Base-by-base conservation (phyloP, 53 echinoderm and acorn worm genomes). In the Holothuria scabra region DNA sequence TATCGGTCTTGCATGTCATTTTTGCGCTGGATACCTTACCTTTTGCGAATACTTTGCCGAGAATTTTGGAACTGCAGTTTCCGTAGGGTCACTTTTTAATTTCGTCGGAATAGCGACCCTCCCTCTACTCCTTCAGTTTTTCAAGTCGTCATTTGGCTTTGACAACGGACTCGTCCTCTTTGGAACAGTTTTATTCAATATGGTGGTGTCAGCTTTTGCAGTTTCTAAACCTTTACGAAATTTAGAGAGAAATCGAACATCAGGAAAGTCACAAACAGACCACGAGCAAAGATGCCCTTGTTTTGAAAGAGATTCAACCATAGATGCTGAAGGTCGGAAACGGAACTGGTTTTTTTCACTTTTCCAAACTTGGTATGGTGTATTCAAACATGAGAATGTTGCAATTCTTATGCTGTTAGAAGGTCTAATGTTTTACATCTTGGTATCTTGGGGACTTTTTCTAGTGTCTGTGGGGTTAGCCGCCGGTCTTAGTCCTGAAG, bases 91-190 rank as follows among this genome's bases (percentile, higher is more conserved):
- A 12, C 35, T 30, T 1, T 69, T 69, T 44, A 37, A 37, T 44
- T 69, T 21, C 23, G 44, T 69, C 8, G 69, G 11, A 21, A 3
- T 69, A 22, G 69, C 69, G 1, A n/a, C 44, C 33, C 69, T 69
- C 37, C 69, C 69, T 37, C 69, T 23, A 16, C 69, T 69, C n/a
- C 69, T 69, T 23, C 69, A 69, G 30, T 69, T 18, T 33, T 37
- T 69, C 12, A 69, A 23, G 37, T 10, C 33, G 9, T 5, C 35
- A 18, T 69, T 69, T 69, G 69, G 46, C 22, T n/a, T 38, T 38
- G 37, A 23, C 12, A 35, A 38, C 11, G 28, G 37, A 2, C 38
- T 69, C 6, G 69, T 69, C 18, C 30, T 69, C 9, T 69, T 69
- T 69, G 69, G 69, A 4, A 21, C 69, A 38, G 14, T 69, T 16